A percentile compares a stretch with the other conserved stretches of the same genome.
Conservation (phyloP, 2,797 vertebrate genomes). For the Spinibarbus caldwelli region DNA sequence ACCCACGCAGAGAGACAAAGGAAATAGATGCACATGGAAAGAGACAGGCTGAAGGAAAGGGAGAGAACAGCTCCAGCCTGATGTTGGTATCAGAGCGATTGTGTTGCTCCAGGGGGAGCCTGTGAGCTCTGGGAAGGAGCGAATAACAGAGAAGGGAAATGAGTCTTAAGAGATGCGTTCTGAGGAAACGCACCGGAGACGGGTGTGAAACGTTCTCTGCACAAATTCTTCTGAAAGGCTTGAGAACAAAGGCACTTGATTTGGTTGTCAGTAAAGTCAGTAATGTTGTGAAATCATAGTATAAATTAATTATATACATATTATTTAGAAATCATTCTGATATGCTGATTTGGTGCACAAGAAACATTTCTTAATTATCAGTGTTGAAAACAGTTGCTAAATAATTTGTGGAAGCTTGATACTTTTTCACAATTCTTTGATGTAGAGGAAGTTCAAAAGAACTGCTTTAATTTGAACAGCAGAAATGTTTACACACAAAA, state of each 20-base stretch:
- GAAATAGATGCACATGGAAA: constrained; percentile 31
- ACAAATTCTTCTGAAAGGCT: not conserved
- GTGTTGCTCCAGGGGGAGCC: constrained; percentile 48
- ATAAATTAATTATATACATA: not conserved
- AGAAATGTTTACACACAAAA: not conserved
- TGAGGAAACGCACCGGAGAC: constrained; percentile 10
- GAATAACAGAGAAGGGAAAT: constrained; percentile 32
- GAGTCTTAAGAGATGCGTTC: constrained; percentile 10
- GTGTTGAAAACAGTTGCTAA: not conserved
- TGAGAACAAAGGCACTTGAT: not conserved
- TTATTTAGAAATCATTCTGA: not conserved
- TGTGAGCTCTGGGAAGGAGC: constrained; percentile 44
- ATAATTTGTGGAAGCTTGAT: not conserved
- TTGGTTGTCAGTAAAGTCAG: not conserved
- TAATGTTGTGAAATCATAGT: not conserved
- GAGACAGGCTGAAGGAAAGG: constrained; percentile 30
- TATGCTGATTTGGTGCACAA: not conserved
- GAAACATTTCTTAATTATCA: not conserved
- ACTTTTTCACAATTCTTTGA: not conserved
- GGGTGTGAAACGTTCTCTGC: not conserved
- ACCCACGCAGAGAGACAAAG: constrained; percentile 52
- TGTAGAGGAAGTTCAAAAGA: not conserved
- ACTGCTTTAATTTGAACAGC: not conserved
- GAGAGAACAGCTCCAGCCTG: constrained; percentile 35
- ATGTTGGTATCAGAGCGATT: constrained; percentile 54